Evolutionary conservation across 2,113 vertebrate species (phyloP), one percentile per base, ranked within the genome.

Genomic region (Chamaetylas fuelleborni): DNA sequence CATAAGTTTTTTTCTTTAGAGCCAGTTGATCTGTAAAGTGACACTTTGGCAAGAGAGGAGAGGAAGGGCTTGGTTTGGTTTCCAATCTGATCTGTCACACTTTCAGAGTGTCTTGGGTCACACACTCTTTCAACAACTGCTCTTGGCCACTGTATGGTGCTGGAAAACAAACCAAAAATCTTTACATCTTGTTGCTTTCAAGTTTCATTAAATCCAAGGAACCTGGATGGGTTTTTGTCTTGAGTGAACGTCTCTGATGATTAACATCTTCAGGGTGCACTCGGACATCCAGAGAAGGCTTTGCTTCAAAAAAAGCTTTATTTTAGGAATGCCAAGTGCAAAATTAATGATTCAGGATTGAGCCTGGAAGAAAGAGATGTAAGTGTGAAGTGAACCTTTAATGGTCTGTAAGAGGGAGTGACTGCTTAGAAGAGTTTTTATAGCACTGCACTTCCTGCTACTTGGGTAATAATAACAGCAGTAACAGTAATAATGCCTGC

Each of bases 341-440:
- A 95, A 97, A 89, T 87, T 80, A 95, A 92, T 88, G 92, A 54
- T 81, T 85, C 47, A 50, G 58, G 61, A 97, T 45, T 60, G 47
- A 62, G 42, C 60, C 54, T 95, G 73, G 23, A 95, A 91, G 51
- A 92, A 89, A 93, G 86, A 88, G 65, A 88, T 61, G 5, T 6
- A 89, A 85, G 88, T 64, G 81, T 95, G 91, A 93, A 91, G 65
- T 31, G 72, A 96, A 93, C 87, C 77, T 87, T 67, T 97, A 93
- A 91, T 92, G 74, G 81, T 92, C 56, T 78, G 50, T 80, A 36
- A 79, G 71, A 88, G 54, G 71, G 84, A 94, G 65, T 48, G 70
- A 94, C 84, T 91, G 62, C 81, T 88, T 64, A 77, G 84, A 70
- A 73, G 92, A 90, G 57, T 57, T 93, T 93, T 96, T 88, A 89